A percentile compares a stretch with the other conserved stretches of the same genome.
phyloP scores from a whole-genome alignment of 2,888 invertebrate species.

The Homarus gammarus region DNA sequence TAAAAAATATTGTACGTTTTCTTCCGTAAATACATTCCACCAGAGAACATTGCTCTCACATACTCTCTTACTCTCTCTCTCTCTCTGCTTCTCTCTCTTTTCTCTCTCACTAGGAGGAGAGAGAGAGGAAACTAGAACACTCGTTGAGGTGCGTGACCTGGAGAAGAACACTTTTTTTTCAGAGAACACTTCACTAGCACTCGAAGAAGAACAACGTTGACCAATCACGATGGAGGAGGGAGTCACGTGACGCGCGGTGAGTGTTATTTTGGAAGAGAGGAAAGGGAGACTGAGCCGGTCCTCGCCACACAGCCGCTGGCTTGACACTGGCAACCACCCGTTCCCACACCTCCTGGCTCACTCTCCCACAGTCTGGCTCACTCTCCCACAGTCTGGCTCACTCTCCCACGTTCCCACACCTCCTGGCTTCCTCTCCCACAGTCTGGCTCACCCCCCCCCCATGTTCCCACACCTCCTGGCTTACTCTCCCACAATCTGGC shows the following conservation, averaged over 20 bases:
- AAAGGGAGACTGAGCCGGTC: neutral
- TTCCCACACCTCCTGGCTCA: constrained; percentile 36
- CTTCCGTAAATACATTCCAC: constrained; percentile 31
- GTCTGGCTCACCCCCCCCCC: neutral
- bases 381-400: neutral
- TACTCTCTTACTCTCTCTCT: neutral
- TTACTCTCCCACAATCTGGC: constrained; percentile 29
- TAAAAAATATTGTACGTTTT: constrained; percentile 35
- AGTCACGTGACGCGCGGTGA: neutral
- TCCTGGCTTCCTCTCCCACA: neutral
- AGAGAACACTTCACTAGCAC: constrained; percentile 2
- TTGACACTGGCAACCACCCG: constrained; percentile 23
- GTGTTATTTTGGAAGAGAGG: constrained; percentile 7
- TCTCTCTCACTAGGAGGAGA: no score
- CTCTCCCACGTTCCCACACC: neutral
- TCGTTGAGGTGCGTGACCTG: neutral
- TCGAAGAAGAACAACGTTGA: neutral
- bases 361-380: constrained; percentile 36
- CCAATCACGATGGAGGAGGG: neutral
- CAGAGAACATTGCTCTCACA: neutral
- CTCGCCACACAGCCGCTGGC: constrained; percentile 9
- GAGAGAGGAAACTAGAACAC: neutral
- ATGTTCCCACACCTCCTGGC: constrained; percentile 22
- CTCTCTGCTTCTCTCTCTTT: neutral
- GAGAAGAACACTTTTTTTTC: neutral